Conservation (phyloP, 1,140 invertebrate genomes). For the Andrena cerasifolii region DNA sequence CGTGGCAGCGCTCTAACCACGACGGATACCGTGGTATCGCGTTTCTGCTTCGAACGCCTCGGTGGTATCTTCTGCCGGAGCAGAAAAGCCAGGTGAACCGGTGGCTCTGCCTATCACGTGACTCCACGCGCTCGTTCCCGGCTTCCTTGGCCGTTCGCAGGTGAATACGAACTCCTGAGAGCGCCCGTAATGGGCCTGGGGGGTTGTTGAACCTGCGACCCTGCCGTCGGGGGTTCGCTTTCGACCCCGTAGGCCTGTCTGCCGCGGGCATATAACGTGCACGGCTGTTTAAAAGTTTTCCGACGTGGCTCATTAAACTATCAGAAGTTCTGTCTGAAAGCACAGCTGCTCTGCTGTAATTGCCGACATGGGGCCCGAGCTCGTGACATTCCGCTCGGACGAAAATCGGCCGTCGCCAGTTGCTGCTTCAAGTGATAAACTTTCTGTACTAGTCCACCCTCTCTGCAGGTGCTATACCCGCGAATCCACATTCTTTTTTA, state of each 20-base stretch:
- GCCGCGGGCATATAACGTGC: conserved; percentile 51
- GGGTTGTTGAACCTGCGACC: conserved; percentile 62
- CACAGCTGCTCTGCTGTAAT: conserved; percentile 59
- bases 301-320: conserved; percentile 69
- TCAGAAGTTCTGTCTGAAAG: conserved; percentile 65
- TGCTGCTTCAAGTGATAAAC: conserved; percentile 47
- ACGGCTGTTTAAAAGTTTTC: conserved; percentile 64
- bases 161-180: conserved; percentile 12
- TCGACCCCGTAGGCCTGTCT: conserved; percentile 54
- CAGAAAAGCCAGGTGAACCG: conserved; percentile 14
- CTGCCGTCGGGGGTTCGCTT: conserved; percentile 45
- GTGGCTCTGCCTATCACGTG: conserved; percentile 34
- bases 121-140: conserved; percentile 31
- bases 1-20: conserved; percentile 8
- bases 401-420: conserved; percentile 25
- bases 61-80: not conserved
- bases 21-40: conserved; percentile 40
- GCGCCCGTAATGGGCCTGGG: conserved; percentile 30
- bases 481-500: too few species aligned
- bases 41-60: conserved; percentile 1
- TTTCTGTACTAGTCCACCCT: too few species aligned
- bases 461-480: too few species aligned
- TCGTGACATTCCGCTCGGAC: conserved; percentile 50
- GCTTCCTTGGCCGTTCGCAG: conserved; percentile 24
- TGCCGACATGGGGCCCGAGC: conserved; percentile 42